Base-by-base conservation (phyloP, 2,888 invertebrate species). In the Apodemia mormo region DNA sequence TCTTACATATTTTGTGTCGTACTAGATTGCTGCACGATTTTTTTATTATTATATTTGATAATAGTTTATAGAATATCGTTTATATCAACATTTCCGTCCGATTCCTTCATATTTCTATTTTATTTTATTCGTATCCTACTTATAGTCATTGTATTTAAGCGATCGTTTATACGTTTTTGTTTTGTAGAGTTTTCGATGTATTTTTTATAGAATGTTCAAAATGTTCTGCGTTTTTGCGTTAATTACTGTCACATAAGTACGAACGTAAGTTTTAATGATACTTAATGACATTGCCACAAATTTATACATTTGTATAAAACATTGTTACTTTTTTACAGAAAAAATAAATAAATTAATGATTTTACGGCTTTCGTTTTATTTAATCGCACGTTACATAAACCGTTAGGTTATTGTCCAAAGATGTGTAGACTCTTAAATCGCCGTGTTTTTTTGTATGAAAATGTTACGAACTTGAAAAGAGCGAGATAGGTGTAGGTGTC, bases 141-240 rank as follows among this genome's bases (percentile, higher is more conserved):
- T 12, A 3, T 45, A 3, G 12, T 1, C 14, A n/a, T 10, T 49
- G 4, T 45, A 49, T 14, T 49, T 49, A 49, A 49, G 49, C 49
- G 49, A 49, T 6, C 12, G 45, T 45, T 12, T 45, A 45, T 45
- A 33, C 33, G 33, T 33, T 61, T 61, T 61, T 30, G 61, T 61
- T 49, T 61, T 61, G 61, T 61, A 61, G 14, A 61, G 61, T 61
- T 61, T 61, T 61, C 7, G 14, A 61, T 61, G 33, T 61, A 33
- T 61, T 61, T 61, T 61, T 61, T 61, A 61, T 61, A 61, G 33
- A 30, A 61, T 61, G 61, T 61, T 61, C 33, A 61, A 61, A 33
- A 61, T 61, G 29, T 56, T 56, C 29, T 56, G 56, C 9, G 30
- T 30, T 54, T 58, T 9, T 58, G 33, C 5, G 61, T 14, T 33